Conservation (phyloP, 2,797 vertebrate species). For the Psittacula echo region DNA sequence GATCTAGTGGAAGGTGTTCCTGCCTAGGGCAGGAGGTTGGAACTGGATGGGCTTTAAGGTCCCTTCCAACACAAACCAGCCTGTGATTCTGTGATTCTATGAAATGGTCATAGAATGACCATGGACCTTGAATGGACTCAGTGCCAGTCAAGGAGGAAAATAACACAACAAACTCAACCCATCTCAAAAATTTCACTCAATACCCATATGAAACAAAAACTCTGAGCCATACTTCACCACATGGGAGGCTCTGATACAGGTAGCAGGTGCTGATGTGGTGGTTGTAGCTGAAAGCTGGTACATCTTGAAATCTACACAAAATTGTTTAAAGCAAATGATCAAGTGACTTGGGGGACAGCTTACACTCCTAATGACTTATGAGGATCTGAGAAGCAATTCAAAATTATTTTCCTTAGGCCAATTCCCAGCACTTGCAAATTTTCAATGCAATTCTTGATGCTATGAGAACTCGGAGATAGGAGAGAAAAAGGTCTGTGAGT, state of each 20-base stretch:
- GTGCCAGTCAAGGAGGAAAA: background rate
- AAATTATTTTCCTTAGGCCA: background rate
- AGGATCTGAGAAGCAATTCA: background rate
- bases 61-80: background rate
- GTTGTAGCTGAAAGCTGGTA: background rate
- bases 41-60: background rate
- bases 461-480: background rate
- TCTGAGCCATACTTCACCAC: fast-evolving
- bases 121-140: background rate
- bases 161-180: background rate
- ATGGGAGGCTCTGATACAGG: background rate
- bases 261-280: background rate
- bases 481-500: background rate
- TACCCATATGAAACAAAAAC: fast-evolving
- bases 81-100: background rate
- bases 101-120: background rate
- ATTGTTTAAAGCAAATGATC: background rate
- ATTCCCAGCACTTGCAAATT: background rate
- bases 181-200: background rate
- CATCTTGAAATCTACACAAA: background rate
- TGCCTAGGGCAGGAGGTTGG: too few relatives aligned
- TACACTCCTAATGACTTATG: background rate
- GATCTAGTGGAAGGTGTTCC: background rate
- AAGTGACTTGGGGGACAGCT: background rate
- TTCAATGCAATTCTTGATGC: background rate